Conservation (phyloP, 2,797 vertebrate genomes). For the Amniataba percoides region DNA sequence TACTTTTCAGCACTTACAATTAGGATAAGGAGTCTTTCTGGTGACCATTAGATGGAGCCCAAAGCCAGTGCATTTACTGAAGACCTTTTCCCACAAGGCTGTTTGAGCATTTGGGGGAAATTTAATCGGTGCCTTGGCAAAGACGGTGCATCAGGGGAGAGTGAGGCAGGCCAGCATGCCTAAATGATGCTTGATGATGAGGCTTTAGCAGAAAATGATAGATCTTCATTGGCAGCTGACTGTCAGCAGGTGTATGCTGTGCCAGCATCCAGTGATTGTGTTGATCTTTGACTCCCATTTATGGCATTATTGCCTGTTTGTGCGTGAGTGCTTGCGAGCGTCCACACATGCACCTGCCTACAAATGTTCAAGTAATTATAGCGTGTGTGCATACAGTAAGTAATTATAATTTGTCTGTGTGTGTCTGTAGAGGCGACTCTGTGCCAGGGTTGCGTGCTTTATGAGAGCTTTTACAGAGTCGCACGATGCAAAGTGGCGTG, state of each 20-base stretch:
- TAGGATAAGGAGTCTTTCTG: slow-evolving; percentile 1
- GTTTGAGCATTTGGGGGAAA: slow-evolving; percentile 63
- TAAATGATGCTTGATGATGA: slow-evolving; percentile 79
- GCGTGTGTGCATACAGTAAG: slow-evolving; percentile 43
- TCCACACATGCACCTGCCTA: slow-evolving; percentile 40
- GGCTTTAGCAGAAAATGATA: slow-evolving; percentile 76
- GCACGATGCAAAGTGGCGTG: slow-evolving; percentile 69
- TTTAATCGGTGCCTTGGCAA: slow-evolving; percentile 71
- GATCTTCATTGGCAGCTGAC: slow-evolving; percentile 78
- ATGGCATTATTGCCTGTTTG: slow-evolving; percentile 45
- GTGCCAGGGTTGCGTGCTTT: slow-evolving; percentile 57
- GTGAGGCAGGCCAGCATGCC: slow-evolving; percentile 63
- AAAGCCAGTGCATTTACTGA: slow-evolving; percentile 49
- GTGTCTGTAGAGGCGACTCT: slow-evolving; percentile 40
- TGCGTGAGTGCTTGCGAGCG: slow-evolving; percentile 27
- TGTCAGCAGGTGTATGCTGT: slow-evolving; percentile 67
- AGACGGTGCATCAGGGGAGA: slow-evolving; percentile 51
- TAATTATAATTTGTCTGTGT: slow-evolving; percentile 46
- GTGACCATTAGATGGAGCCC: slow-evolving; percentile 77
- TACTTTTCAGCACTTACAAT: neutral
- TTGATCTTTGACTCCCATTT: slow-evolving; percentile 67
- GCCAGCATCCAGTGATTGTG: slow-evolving; percentile 70
- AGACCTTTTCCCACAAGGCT: slow-evolving; percentile 37
- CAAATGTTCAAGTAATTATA: slow-evolving; percentile 64
- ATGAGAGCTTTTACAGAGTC: slow-evolving; percentile 78